Conservation (phyloP, 2,113 vertebrate species). For the Pterocles gutturalis region DNA sequence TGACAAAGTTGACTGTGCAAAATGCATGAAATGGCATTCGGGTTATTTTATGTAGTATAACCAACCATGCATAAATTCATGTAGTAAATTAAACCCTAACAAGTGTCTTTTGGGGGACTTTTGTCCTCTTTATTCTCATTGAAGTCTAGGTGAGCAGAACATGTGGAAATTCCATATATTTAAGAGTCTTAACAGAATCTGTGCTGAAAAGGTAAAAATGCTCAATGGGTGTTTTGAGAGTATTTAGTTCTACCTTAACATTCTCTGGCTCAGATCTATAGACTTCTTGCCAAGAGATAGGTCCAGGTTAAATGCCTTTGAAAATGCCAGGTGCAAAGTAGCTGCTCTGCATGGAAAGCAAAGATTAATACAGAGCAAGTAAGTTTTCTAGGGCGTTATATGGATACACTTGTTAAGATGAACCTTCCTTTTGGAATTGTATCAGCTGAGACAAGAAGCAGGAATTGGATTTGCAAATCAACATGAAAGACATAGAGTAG, state of each 20-base stretch:
- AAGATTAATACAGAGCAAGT: background rate
- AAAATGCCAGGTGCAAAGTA: background rate
- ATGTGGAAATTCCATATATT: background rate
- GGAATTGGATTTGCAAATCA: background rate
- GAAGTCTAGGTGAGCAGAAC: background rate
- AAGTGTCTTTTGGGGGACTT: background rate
- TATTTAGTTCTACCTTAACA: background rate
- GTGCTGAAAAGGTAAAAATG: background rate
- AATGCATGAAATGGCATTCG: background rate
- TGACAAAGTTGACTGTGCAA: slow-evolving; percentile 1
- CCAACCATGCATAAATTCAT: slow-evolving; percentile 5
- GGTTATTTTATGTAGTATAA: slow-evolving; percentile 3
- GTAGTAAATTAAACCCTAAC: background rate
- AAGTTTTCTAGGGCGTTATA: background rate
- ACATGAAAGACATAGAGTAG: background rate
- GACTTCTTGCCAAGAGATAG: background rate
- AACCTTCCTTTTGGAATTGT: background rate
- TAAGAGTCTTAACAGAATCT: background rate
- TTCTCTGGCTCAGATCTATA: background rate
- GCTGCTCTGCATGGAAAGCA: background rate
- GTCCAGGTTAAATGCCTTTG: background rate
- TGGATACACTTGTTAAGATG: background rate
- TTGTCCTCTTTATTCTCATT: background rate
- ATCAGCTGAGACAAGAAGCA: background rate
- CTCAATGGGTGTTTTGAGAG: background rate